Percentiles rank a stretch among this genome's conserved stretches.
These are phyloP conservation scores for Gadus macrocephalus DNA, from an alignment of 2,113 vertebrate genomes.

Conservation along the genomic window DNA sequence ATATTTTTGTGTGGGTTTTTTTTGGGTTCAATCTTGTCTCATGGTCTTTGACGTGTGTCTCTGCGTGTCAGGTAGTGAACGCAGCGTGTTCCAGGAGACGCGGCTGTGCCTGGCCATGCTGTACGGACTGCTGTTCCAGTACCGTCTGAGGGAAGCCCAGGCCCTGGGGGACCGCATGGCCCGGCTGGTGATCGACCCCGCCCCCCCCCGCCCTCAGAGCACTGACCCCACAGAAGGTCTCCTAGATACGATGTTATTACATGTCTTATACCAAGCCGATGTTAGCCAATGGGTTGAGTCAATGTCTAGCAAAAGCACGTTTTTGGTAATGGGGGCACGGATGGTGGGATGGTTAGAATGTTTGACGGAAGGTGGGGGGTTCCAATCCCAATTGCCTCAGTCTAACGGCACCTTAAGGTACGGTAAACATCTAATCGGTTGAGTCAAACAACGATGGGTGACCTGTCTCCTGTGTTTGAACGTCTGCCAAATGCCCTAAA, in stretches of 20 bases:
- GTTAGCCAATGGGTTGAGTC: no score
- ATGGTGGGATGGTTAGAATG: no score
- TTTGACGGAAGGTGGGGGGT: no score
- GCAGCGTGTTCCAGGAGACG: slow-evolving; percentile 75
- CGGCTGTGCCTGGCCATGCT: slow-evolving; percentile 87
- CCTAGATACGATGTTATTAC: not conserved
- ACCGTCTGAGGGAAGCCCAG: slow-evolving; percentile 84
- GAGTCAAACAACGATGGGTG: no score
- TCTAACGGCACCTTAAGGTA: no score
- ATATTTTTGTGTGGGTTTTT: not conserved
- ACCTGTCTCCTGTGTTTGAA: no score
- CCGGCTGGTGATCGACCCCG: slow-evolving; percentile 66
- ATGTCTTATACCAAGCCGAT: no score
- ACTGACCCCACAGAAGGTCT: slow-evolving; percentile 18
- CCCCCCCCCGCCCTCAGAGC: slow-evolving; percentile 48
- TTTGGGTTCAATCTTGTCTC: no score
- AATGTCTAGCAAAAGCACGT: no score
- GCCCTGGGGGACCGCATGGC: slow-evolving; percentile 87
- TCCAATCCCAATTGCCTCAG: no score
- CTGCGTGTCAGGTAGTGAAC: slow-evolving; percentile 65
- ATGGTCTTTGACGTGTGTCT: not conserved
- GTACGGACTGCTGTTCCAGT: slow-evolving; percentile 83
- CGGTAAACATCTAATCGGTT: no score
- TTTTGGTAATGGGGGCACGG: no score
- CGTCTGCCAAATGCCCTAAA: not conserved